Base-by-base conservation (phyloP, 2,797 vertebrate species). In the Bradypodion ventrale region DNA sequence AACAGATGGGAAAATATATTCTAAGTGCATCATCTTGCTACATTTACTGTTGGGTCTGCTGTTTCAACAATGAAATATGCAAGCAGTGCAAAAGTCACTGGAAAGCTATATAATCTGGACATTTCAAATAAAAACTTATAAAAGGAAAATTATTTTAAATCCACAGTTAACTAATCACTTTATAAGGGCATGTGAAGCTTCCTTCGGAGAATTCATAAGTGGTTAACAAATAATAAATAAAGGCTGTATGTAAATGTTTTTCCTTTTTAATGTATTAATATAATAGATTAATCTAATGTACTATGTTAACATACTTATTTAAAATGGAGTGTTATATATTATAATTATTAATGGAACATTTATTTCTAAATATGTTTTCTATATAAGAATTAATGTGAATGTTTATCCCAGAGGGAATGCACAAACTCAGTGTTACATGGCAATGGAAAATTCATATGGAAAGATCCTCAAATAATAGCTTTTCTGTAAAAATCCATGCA, bases 1-100 rank as follows among this genome's bases (percentile, higher is more conserved):
- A 93, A 83, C 89, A 93, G 89, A 93, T 86, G 89, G 87, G 74
- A 1, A 88, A 92, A 92, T 93, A 92, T 91, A 76, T 89, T 80
- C 60, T 87, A 85, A 82, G 85, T 91, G 90, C 85, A 93, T 92
- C 94, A 93, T 85, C 83, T 88, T 62, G 72, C 90, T 89, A 85
- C 92, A 89, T 93, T 92, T 89, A 88, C 85, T 88, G 63, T 52
- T 72, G 78, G 69, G 84, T 90, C 42, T 23, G 56, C 37, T n/a
- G 25, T 56, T 92, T 92, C 63, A 88, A 87, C 78, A n/a, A 8
- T 87, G 89, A 93, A 85, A 2, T 60, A 52, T 7, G 88, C 78
- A 35, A 86, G 37, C 2, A 87, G 2, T n/a, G 73, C 25, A 75
- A 65, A 91, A 90, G 80, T 86, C 72, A 86, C 2, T 1, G 52